Evolutionary conservation across 2,797 vertebrate species (phyloP), one percentile per base, ranked within the genome.

Genomic region (Chiroxiphia lanceolata): DNA sequence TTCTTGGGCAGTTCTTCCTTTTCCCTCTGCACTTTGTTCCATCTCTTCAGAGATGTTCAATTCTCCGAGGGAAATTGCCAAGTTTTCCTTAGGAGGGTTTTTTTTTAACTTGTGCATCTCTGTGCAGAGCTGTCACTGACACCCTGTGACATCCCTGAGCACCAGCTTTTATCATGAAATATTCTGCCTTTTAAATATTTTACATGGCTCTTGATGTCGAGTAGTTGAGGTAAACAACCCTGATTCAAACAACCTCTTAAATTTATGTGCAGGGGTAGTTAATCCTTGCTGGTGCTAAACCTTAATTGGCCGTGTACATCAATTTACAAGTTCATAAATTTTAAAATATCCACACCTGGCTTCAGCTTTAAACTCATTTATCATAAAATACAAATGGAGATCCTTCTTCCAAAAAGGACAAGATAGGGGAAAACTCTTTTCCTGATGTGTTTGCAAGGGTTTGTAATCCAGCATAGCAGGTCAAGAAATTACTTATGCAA

Each of bases 281-380:
- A 80, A 96, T 94, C 91, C 54, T n/a, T 82, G 33, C 54, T 76
- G 48, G 56, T 4, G 70, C 89, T 96, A 95, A 97, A 96, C 68
- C 61, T 76, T 96, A 95, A 96, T 93, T 97, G 94, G 64, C 92
- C 60, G 1, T 82, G 82, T 88, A 82, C 50, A 2, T 82, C 74
- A 25, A 83, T 96, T 97, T 97, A 94, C 87, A 96, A 91, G 90
- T 96, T 97, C 92, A 95, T 97, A 93, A 92, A 94, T 97, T 96
- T 94, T 95, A 88, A 95, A 97, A 87, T 50, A 72, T 67, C 79
- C 85, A 89, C 97, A 96, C 93, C 89, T 95, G 93, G 63, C 78
- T 96, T 91, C 48, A n/a, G 45, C 83, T 84, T 84, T 76, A 78
- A 94, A 70, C 88, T 86, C 54, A 29, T 95, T 97, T 93, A 79